Conservation (phyloP, 2,797 vertebrate species). For the Poeciliopsis presidionis region DNA sequence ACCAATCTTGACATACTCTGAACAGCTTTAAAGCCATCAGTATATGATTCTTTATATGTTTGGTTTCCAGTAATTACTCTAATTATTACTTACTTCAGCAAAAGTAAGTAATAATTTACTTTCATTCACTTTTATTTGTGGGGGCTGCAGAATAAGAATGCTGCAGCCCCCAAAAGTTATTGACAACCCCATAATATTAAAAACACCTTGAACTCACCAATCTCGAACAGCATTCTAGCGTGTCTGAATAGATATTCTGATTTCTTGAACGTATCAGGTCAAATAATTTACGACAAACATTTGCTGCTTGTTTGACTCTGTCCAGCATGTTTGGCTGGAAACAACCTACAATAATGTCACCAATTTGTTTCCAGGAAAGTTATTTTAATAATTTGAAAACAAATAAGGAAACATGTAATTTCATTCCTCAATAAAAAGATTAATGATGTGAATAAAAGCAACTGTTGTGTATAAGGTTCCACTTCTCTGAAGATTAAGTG, state of each 20-base stretch:
- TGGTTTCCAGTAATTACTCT: background rate
- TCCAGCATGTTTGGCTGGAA: background rate
- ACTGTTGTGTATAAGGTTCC: background rate
- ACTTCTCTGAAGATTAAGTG: slow-evolving; percentile 1
- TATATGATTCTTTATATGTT: background rate
- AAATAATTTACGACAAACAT: background rate
- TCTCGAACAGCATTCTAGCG: background rate
- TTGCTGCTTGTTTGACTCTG: background rate
- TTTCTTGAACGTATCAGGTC: background rate
- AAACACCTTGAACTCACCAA: background rate
- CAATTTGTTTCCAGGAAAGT: background rate
- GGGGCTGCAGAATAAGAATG: background rate
- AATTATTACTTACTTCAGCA: background rate
- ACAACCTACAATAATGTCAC: background rate
- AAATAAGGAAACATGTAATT: slow-evolving; percentile 8
- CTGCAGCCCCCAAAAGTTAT: background rate
- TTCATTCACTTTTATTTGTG: no score
- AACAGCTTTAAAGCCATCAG: background rate
- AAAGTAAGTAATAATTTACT: background rate
- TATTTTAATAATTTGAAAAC: background rate
- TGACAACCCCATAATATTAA: background rate
- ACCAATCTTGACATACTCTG: background rate
- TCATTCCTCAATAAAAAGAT: background rate
- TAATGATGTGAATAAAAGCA: slow-evolving; percentile 7
- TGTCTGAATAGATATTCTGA: background rate